These are phyloP conservation scores for Tuberolachnus salignus DNA, from an alignment of 2,888 invertebrate species.

Conservation along the genomic window DNA sequence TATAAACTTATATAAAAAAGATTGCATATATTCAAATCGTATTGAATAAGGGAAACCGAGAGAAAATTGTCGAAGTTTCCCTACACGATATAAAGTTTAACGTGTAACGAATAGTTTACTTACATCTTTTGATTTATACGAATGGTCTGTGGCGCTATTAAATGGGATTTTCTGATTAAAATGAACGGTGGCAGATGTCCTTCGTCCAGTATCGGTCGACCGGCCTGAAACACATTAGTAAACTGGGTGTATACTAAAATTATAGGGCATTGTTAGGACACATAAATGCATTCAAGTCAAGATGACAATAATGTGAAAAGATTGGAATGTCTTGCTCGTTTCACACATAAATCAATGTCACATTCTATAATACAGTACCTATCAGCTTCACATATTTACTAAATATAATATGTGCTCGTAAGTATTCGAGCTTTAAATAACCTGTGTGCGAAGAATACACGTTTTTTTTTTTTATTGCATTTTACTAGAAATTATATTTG, in stretches of 20 bases:
- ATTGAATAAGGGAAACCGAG: too few relatives aligned
- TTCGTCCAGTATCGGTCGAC: conserved; percentile 41
- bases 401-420: not conserved
- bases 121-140: conserved; percentile 45
- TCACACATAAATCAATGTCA: conserved; percentile 8
- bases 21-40: too few relatives aligned
- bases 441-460: too few relatives aligned
- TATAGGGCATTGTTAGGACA: not conserved
- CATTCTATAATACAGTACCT: not conserved
- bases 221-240: conserved; percentile 46
- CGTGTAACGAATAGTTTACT: not conserved
- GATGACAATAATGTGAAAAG: conserved; percentile 3
- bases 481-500: too few relatives aligned
- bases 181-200: conserved; percentile 46
- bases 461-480: too few relatives aligned
- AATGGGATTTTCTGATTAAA: conserved; percentile 50
- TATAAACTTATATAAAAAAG: too few relatives aligned
- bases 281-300: conserved; percentile 5
- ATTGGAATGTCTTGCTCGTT: not conserved
- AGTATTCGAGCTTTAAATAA: not conserved
- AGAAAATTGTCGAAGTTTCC: too few relatives aligned
- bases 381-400: not conserved
- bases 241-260: not conserved
- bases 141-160: conserved; percentile 25
- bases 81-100: not conserved